Conservation (phyloP, 2,797 vertebrate genomes). For the Danio jaintianensis region DNA sequence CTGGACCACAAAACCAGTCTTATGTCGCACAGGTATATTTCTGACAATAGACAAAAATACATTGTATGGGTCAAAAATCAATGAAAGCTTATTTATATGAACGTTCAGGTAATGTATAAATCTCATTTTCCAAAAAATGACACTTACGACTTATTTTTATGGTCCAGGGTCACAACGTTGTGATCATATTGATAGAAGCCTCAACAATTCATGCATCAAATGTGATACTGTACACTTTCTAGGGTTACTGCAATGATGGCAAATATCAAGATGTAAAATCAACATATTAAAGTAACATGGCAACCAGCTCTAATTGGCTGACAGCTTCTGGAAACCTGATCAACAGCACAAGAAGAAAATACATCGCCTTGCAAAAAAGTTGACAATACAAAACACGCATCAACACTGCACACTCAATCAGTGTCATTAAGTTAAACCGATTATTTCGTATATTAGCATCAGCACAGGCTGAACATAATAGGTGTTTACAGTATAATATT, state of each 20-base stretch:
- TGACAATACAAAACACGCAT: not conserved
- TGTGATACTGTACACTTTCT: not conserved
- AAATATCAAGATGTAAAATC: not conserved
- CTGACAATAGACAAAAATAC: no score
- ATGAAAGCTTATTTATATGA: no score
- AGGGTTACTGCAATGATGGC: not conserved
- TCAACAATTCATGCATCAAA: not conserved
- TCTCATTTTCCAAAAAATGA: no score
- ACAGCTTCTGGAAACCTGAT: not conserved
- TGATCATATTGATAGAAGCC: not conserved
- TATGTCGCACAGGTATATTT: no score
- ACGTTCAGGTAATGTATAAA: no score
- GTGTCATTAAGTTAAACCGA: not conserved
- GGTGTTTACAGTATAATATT: not conserved
- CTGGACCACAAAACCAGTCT: no score
- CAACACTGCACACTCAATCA: not conserved
- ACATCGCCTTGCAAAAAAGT: not conserved
- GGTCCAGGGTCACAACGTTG: not conserved
- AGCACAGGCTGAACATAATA: not conserved
- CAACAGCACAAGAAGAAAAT: not conserved
- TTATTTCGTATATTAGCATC: not conserved
- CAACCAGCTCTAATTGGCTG: slow-evolving; percentile 1
- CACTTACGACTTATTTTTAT: no score
- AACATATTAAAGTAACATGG: not conserved
- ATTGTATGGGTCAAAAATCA: no score